Base-by-base conservation (phyloP, 2,113 vertebrate species). In the Nothoprocta perdicaria region DNA sequence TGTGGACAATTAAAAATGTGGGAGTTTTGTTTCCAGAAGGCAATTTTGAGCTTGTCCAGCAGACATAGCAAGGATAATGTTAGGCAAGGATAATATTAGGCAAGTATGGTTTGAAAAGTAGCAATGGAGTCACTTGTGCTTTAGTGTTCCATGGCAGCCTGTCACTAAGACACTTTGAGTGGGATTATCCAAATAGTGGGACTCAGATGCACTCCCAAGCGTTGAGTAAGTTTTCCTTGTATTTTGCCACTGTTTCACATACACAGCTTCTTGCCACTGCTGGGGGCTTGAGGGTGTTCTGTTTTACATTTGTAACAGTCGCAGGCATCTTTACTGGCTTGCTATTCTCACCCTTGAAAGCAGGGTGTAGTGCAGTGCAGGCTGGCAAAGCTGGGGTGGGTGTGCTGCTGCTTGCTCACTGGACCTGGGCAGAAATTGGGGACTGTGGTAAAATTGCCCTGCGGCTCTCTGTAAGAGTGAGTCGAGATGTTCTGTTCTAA, bases 391-490 rank as follows among this genome's bases (percentile, higher is more conserved):
- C 69, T 68, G 33, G 24, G 81, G 16, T 67, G 80, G 35, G 57
- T n/a, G 24, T 41, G 13, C 67, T 74, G 29, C 68, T 94, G 77
- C 82, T 87, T 87, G 68, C 65, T 80, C 38, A 11, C 0, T 94
- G 65, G 91, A 80, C 68, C 88, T 83, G 41, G 22, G 38, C 80
- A 71, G 74, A 89, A 94, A 78, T 63, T 80, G 89, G 40, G 55
- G 43, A 63, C 82, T 86, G 24, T 60, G 24, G 80, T 52, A 67
- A 91, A 18, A 89, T 89, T 91, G 24, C 73, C 65, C 76, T 40
- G 14, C 88, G 80, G 85, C 94, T 76, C 83, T 93, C 82, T 71
- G 4, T 10, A 80, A 52, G 50, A 80, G 63, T 41, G 67, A 89
- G 41, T 69, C 58, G 41, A 92, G 46, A 91, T 7, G 14, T 87